phyloP scores from a whole-genome alignment of 1,140 invertebrate genomes.

The Brachionus koreanus region DNA sequence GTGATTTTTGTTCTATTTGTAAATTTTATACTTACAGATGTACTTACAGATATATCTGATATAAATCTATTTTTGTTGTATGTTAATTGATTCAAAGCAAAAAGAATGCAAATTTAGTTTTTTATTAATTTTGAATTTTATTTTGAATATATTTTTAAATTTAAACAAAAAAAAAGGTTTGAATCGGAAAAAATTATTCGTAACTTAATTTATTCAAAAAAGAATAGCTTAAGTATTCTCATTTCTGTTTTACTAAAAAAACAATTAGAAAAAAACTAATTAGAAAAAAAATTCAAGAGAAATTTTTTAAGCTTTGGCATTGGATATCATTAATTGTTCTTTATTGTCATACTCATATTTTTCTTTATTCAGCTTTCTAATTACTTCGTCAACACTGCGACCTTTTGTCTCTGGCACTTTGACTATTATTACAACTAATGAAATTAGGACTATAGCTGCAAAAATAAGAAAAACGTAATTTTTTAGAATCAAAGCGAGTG shows the following conservation, averaged over 20 bases:
- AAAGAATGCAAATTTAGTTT: too few relatives aligned
- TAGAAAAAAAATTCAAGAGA: not conserved
- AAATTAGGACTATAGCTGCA: constrained; percentile 52
- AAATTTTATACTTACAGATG: too few relatives aligned
- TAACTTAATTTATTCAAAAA: not conserved
- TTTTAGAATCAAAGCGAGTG: constrained; percentile 62
- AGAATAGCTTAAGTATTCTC: not conserved
- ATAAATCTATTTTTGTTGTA: too few relatives aligned
- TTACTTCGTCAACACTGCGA: constrained; percentile 93
- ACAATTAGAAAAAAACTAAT: not conserved
- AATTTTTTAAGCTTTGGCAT: not conserved
- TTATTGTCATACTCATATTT: not conserved
- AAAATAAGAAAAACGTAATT: constrained; percentile 64
- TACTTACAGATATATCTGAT: too few relatives aligned
- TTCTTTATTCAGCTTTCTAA: constrained; percentile 48
- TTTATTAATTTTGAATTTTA: not conserved
- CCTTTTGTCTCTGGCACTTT: constrained; percentile 94
- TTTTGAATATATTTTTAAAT: not conserved
- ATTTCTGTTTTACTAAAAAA: not conserved
- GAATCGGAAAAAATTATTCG: not conserved
- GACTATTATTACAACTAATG: constrained; percentile 47
- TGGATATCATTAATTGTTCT: not conserved
- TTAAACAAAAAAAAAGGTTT: not conserved
- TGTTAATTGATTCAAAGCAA: too few relatives aligned
- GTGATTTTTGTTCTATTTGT: too few relatives aligned